These are phyloP conservation scores for Trachurus trachurus DNA, from an alignment of 2,797 vertebrate genomes.

Conservation along the genomic window DNA sequence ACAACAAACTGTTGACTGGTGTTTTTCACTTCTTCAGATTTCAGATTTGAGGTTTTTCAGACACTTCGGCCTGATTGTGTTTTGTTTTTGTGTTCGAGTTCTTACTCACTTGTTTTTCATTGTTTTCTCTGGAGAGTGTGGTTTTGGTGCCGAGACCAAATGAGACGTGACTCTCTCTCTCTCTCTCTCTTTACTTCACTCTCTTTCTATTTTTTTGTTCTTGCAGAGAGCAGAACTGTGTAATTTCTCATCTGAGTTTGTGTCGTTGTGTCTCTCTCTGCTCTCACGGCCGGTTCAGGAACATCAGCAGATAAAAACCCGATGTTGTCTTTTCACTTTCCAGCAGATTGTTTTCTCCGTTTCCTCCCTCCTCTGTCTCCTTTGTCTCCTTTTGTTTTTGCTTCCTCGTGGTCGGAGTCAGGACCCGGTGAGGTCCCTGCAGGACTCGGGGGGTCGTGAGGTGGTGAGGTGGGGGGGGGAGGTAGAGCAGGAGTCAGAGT, in stretches of 20 bases:
- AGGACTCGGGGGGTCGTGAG: slow-evolving; percentile 48
- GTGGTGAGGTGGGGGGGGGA: slow-evolving; percentile 33
- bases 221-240: slow-evolving; percentile 27
- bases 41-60: no score
- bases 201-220: slow-evolving; percentile 13
- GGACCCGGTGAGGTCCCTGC: slow-evolving; percentile 19
- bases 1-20: no score
- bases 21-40: neutral
- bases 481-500: slow-evolving; percentile 22
- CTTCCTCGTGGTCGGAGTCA: slow-evolving; percentile 49
- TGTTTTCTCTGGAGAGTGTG: slow-evolving; percentile 49
- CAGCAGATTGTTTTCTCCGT: neutral
- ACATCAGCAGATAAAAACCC: no score
- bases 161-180: slow-evolving; percentile 64
- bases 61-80: no score
- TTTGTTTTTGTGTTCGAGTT: slow-evolving; percentile 4
- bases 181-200: no score
- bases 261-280: no score
- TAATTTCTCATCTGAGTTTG: slow-evolving; percentile 20
- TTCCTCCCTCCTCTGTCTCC: neutral
- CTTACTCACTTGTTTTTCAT: slow-evolving; percentile 29
- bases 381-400: neutral
- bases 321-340: no score
- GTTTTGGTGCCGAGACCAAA: slow-evolving; percentile 66
- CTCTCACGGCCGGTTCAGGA: no score